A percentile compares a stretch with the other conserved stretches of the same genome.
These are phyloP conservation scores for Monarcha castaneiventris DNA, from an alignment of 2,113 vertebrate genomes.

Conservation along the genomic window DNA sequence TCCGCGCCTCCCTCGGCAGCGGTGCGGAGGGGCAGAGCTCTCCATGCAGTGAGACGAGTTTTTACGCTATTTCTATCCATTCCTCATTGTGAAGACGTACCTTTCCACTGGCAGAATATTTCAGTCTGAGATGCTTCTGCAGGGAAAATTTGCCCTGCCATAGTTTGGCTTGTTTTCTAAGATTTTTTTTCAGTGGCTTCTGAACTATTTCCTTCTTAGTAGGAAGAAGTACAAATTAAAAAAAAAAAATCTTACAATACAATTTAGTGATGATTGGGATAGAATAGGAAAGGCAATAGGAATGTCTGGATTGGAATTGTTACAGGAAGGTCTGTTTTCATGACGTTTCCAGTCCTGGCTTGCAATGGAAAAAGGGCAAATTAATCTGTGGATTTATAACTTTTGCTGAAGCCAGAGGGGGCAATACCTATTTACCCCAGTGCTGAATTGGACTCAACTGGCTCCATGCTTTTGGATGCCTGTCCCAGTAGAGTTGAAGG, in stretches of 20 bases:
- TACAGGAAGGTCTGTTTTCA: background rate
- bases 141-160: background rate
- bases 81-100: background rate
- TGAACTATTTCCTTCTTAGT: background rate
- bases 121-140: background rate
- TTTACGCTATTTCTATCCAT: background rate
- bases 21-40: background rate
- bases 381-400: background rate
- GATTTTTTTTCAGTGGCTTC: background rate
- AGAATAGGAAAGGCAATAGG: background rate
- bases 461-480: background rate
- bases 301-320: background rate
- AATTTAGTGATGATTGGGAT: background rate
- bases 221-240: background rate
- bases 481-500: background rate
- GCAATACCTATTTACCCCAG: background rate
- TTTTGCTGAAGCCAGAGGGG: background rate
- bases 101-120: background rate
- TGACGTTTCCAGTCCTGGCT: background rate
- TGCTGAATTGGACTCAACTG: background rate
- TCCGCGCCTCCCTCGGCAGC: background rate
- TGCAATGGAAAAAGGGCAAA: background rate
- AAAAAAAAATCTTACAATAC: background rate
- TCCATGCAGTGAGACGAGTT: too few species aligned
- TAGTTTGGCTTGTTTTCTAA: background rate